These are phyloP conservation scores for Tangara arthus DNA, from an alignment of 2,797 vertebrate species.

Conservation along the genomic window DNA sequence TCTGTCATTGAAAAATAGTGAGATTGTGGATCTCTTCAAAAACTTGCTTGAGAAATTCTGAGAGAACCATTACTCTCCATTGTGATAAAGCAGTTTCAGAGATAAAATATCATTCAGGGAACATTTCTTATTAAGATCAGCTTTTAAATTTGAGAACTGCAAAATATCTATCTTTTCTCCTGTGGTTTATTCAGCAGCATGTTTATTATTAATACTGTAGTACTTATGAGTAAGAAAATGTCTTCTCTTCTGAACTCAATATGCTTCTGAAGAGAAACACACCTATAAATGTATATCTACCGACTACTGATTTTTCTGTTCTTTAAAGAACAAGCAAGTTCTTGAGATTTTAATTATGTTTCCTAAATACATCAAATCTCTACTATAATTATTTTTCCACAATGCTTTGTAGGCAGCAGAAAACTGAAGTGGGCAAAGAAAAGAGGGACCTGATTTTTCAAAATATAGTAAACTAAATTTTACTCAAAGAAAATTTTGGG, in stretches of 20 bases:
- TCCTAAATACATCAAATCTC: background rate
- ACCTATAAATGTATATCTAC: background rate
- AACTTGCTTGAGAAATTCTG: background rate
- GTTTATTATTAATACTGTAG: background rate
- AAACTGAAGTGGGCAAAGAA: background rate
- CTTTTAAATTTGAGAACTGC: conserved; percentile 8
- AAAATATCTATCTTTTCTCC: background rate
- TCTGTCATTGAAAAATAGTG: background rate
- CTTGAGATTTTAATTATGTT: background rate
- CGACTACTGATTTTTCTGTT: background rate
- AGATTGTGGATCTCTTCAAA: background rate
- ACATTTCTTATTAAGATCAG: background rate
- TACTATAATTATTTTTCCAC: background rate
- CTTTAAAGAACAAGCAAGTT: background rate
- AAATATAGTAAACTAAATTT: background rate
- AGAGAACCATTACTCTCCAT: background rate
- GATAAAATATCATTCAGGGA: background rate
- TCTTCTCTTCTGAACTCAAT: background rate
- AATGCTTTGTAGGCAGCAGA: background rate
- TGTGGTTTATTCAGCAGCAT: background rate
- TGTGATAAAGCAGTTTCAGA: background rate
- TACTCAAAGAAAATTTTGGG: background rate
- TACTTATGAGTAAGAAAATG: background rate
- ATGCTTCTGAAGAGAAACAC: background rate
- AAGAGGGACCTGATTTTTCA: background rate